These are phyloP conservation scores for Xiphorhynchus elegans DNA, from an alignment of 2,113 vertebrate genomes.

Conservation along the genomic window DNA sequence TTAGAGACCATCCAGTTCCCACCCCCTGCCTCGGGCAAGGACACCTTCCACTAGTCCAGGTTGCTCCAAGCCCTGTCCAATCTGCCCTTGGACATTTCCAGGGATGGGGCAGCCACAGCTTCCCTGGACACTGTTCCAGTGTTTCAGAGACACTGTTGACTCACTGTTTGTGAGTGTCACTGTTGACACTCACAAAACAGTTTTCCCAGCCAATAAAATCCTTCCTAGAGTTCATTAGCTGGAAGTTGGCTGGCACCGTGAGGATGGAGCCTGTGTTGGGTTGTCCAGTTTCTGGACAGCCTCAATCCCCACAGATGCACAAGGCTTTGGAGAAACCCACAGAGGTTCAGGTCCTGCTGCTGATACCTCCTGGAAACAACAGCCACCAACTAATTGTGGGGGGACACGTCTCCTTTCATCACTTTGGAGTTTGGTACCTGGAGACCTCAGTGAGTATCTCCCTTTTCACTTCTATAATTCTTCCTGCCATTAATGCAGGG, in stretches of 20 bases:
- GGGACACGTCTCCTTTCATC: not conserved
- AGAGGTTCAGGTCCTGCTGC: not conserved
- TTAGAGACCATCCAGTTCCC: not conserved
- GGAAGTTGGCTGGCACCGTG: not conserved
- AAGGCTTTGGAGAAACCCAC: not conserved
- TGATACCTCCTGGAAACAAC: not conserved
- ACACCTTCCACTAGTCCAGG: not conserved
- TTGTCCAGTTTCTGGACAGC: not conserved
- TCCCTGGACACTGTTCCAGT: not conserved
- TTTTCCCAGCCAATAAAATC: not conserved
- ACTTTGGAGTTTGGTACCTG: not conserved
- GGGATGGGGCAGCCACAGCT: not conserved
- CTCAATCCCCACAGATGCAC: not conserved
- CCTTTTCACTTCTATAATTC: not conserved
- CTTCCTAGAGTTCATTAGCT: not conserved
- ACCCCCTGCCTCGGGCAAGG: fast-evolving
- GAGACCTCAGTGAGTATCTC: not conserved
- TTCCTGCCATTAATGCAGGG: not conserved
- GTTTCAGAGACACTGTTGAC: not conserved
- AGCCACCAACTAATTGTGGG: not conserved
- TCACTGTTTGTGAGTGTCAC: no score
- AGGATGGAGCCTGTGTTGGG: not conserved
- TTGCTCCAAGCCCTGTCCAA: fast-evolving
- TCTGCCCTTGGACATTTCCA: not conserved
- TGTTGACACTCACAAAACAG: not conserved